Percentiles rank a stretch among this genome's conserved stretches.
Conservation (phyloP, 2,113 vertebrate species). For the Rostratula benghalensis region DNA sequence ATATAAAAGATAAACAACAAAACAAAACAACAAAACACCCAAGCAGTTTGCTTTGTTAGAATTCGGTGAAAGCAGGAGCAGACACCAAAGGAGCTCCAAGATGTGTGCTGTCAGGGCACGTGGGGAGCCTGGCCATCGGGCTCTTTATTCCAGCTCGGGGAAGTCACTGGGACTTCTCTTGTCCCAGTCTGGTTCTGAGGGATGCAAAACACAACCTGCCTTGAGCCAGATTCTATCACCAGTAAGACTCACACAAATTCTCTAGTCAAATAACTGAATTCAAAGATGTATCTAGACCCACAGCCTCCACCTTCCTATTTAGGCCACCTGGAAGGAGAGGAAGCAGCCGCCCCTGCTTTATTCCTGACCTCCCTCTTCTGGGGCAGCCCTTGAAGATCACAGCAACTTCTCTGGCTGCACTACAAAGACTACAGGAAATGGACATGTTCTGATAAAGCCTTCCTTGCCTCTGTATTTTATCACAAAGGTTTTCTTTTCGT, state of each 20-base stretch:
- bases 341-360: neutral
- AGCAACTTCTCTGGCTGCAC: neutral
- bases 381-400: neutral
- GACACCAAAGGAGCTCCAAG: neutral
- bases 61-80: neutral
- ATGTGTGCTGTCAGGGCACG: rapidly evolving
- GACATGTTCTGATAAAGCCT: neutral
- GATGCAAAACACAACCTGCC: neutral
- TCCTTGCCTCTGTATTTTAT: neutral
- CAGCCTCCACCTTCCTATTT: neutral
- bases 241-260: neutral
- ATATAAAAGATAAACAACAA: neutral
- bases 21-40: neutral
- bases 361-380: neutral
- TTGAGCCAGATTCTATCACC: neutral
- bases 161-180: neutral
- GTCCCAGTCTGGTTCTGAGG: neutral
- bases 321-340: neutral
- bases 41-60: neutral
- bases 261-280: neutral
- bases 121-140: rapidly evolving
- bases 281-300: neutral
- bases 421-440: neutral
- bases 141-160: rapidly evolving
- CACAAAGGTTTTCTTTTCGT: neutral